Evolutionary conservation across 2,113 vertebrate species (phyloP).

Genomic region (Ailuropoda melanoleuca): DNA sequence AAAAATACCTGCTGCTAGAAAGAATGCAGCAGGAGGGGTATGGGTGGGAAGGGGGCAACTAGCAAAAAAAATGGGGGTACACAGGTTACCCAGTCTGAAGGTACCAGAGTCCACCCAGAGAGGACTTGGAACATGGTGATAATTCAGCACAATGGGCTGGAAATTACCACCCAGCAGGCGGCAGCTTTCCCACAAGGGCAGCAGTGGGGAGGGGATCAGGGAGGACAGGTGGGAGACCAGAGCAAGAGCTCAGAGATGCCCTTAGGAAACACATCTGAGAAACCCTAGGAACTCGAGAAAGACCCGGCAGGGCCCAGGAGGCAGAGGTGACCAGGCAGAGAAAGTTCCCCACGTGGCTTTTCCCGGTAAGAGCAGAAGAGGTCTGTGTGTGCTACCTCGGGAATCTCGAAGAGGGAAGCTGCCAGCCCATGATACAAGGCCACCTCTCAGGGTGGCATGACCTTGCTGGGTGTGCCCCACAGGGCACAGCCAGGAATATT

Average conservation of each 20-base stretch:
- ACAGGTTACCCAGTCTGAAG: not conserved
- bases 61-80: not conserved
- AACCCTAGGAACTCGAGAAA: not conserved
- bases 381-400: fast-evolving
- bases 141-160: not conserved
- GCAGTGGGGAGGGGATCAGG: not conserved
- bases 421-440: not conserved
- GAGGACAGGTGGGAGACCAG: not conserved
- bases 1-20: not conserved
- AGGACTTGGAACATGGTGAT: not conserved
- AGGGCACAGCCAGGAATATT: not conserved
- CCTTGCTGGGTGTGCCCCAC: not conserved
- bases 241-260: not conserved
- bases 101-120: not conserved
- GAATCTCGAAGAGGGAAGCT: not conserved
- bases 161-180: too few species aligned
- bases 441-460: not conserved
- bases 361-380: not conserved
- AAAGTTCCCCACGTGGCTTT: not conserved
- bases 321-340: not conserved
- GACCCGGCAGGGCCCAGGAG: not conserved
- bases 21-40: not conserved
- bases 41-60: not conserved
- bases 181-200: not conserved
- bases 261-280: not conserved